Evolutionary conservation across 2,888 invertebrate species (phyloP).

Genomic region (Apeira syringaria): DNA sequence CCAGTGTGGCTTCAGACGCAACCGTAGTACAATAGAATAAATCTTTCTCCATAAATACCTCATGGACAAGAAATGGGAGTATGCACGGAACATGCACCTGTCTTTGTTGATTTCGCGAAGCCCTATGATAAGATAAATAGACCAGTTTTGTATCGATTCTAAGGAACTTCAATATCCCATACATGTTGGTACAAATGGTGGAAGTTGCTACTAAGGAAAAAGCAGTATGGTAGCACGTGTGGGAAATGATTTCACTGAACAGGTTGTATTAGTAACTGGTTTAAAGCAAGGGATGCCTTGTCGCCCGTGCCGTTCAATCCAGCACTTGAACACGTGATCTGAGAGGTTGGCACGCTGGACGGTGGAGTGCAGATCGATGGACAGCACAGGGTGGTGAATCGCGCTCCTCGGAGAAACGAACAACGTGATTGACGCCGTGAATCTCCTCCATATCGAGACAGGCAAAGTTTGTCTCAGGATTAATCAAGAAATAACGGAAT

Average conservation of each 20-base stretch:
- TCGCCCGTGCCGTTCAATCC: not conserved
- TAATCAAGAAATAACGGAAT: not conserved
- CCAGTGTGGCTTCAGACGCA: not conserved
- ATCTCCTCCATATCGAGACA: not conserved
- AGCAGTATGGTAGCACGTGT: not conserved
- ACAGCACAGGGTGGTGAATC: not conserved
- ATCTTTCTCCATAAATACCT: not conserved
- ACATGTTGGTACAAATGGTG: not conserved
- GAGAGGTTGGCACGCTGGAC: not conserved
- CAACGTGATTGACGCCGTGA: not conserved
- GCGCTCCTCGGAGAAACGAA: not conserved
- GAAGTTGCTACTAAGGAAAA: not conserved
- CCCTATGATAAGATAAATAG: not conserved
- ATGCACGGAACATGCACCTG: not conserved
- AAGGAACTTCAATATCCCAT: not conserved
- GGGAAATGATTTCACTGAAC: not conserved
- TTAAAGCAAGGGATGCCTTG: not conserved
- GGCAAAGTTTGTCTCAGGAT: not conserved
- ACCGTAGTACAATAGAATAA: not conserved
- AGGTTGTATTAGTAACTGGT: not conserved
- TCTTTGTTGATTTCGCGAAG: not conserved
- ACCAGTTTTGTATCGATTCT: not conserved
- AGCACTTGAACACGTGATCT: not conserved
- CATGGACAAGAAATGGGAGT: not conserved
- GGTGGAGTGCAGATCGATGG: not conserved